Percentiles rank a stretch among this genome's conserved stretches.
phyloP scores from a whole-genome alignment of 2,797 vertebrate genomes.

The Ptychadena robeensis region DNA sequence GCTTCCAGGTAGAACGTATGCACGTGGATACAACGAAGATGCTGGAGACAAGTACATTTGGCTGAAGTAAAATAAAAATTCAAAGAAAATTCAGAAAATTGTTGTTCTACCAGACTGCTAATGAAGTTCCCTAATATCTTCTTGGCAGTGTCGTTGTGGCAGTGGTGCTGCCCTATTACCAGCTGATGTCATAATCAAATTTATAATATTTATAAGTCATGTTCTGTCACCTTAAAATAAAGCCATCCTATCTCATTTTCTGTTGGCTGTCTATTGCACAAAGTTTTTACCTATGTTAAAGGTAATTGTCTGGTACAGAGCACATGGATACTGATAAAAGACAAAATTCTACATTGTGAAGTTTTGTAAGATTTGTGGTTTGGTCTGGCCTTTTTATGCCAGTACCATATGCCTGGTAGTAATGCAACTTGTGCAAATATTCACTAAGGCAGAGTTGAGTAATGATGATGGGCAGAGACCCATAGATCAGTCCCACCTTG shows the following conservation, averaged over 20 bases:
- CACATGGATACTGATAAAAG: no score
- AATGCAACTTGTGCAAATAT: no score
- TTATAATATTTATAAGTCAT: neutral
- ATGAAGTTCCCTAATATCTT: neutral
- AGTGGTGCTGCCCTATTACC: neutral
- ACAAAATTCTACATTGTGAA: no score
- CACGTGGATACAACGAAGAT: slow-evolving; percentile 55
- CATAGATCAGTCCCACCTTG: no score
- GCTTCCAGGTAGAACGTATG: slow-evolving; percentile 43
- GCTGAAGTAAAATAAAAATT: slow-evolving; percentile 32
- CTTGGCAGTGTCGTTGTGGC: neutral
- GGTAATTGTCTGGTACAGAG: no score
- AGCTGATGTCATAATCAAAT: neutral
- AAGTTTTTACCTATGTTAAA: no score
- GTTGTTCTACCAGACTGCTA: neutral
- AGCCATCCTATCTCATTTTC: neutral
- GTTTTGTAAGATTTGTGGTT: no score
- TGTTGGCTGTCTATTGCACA: neutral
- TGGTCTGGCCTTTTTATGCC: no score
- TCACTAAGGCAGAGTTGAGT: no score
- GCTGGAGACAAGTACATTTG: slow-evolving; percentile 55
- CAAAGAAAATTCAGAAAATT: neutral
- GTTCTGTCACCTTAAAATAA: neutral
- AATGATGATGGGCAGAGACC: no score
- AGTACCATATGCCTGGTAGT: no score